Evolutionary conservation across 2,888 invertebrate genomes (phyloP), one percentile per base, ranked within the genome.

Genomic region (Brenthis ino): DNA sequence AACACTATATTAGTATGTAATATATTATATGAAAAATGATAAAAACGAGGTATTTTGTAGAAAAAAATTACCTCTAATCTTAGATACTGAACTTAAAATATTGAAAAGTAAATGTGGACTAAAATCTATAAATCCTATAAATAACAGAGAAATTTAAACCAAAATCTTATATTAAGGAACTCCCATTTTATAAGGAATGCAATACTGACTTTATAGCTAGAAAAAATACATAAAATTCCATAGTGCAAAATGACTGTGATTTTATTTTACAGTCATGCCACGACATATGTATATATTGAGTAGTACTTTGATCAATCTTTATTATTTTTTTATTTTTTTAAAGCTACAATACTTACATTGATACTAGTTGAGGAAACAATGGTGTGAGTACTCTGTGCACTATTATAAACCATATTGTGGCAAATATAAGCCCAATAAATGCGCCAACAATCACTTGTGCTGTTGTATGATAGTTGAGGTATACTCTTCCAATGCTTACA

Each of bases 381-480:
- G 97, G 97, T 68, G 98, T 97, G 72, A 98, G 94, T 72, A 97
- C 89, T 80, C 95, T 89, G 82, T 97, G 97, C 53, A 96, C 97
- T 65, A 96, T 82, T 71, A 94, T 91, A 90, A 98, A 98, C 98
- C 98, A 98, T 72, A 95, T 75, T 66, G 95, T 94, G 72, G 97
- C 98, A 85, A 96, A 94, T 69, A 96, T 71, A 68, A 94, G 88
- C 61, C 98, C 98, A 70, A 97, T 91, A 47, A 96, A 72, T 43
- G 95, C 94, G 67, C 98, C 98, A 79, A 96, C 96, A 20, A 97
- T 78, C 69, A 98, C 97, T 93, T 98, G 98, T 53, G 94, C 91
- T 78, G 94, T 93, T 54, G 97, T 96, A 86, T 98, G 98, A 85
- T 98, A 98, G 81, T 96, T 95, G 72, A 98, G 93, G 86, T 98